Base-by-base conservation (phyloP, 1,140 invertebrate genomes). In the Heliothis virescens region DNA sequence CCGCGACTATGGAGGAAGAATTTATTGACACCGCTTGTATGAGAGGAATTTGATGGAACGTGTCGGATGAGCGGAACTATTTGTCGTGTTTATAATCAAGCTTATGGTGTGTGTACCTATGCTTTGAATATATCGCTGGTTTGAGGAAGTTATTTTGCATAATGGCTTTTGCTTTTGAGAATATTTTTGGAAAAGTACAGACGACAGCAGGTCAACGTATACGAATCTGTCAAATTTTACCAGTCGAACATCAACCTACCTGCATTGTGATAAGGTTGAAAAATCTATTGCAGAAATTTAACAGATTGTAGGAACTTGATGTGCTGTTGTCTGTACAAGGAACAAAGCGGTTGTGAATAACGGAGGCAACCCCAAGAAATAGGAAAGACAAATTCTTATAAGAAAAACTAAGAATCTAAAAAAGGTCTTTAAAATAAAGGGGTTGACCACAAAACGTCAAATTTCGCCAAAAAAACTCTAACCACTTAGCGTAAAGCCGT, bases 1-100 rank as follows among this genome's bases (percentile, higher is more conserved):
- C 88, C 82, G 83, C 84, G 48, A 74, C 82, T 85, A 85, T 87
- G 84, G 81, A 82, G 79, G 81, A 82, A 84, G 86, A 88, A 88
- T 89, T 82, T 89, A 89, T 87, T 85, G 85, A 86, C 84, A 83
- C 82, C 69, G 81, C 81, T 83, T 83, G 60, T 83, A 83, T 81
- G 75, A 83, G 62, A 81, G 84, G 82, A 83, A 84, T 87, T 83
- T 60, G 60, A 83, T 83, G 73, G 67, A 74, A 63, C 63, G 34
- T 60, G 57, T 41, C 21, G 75, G 52, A 57, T 48, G 48, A 65
- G 26, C 74, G n/a, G 59, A 76, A 76, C 74, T 76, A 76, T 76
- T 76, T 55, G 48, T 21, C 10, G 48, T 52, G 60, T 76, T 53
- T 48, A 60, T 62, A 16, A 65, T 63, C 5, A 5, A 48, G 10